Evolutionary conservation across 2,797 vertebrate genomes (phyloP).

Genomic region (Tarsius wallacei): DNA sequence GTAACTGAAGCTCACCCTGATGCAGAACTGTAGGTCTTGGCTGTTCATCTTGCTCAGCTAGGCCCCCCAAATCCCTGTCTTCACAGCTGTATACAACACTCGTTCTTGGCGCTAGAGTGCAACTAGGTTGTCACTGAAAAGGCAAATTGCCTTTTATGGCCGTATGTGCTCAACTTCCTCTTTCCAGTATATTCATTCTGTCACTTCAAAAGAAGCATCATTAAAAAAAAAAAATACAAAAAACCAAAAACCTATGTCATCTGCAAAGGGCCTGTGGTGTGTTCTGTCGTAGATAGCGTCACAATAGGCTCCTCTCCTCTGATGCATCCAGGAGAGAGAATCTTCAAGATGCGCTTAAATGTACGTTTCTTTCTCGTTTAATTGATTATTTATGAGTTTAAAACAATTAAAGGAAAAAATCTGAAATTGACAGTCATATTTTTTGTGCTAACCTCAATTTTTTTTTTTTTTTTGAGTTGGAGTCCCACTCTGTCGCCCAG

Average conservation of each 20-base stretch:
- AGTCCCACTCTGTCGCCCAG: too few relatives aligned
- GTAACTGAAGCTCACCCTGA: neutral
- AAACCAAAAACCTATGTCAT: neutral
- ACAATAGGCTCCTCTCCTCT: neutral
- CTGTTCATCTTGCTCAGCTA: neutral
- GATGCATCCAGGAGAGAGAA: neutral
- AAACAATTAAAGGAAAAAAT: slow-evolving; percentile 80
- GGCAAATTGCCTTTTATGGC: slow-evolving; percentile 20
- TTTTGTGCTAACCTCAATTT: slow-evolving; percentile 86
- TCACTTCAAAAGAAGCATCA: slow-evolving; percentile 53
- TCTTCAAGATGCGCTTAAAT: slow-evolving; percentile 54
- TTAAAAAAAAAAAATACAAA: neutral
- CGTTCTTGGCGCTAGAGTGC: accelerated
- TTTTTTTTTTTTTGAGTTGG: too few relatives aligned
- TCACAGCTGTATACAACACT: accelerated
- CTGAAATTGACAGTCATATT: slow-evolving; percentile 77
- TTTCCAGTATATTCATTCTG: slow-evolving; percentile 26
- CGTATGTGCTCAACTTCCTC: neutral
- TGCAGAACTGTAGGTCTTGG: neutral
- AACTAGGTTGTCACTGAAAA: slow-evolving; percentile 11
- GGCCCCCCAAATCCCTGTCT: neutral
- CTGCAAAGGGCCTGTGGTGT: slow-evolving; percentile 12
- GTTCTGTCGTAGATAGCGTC: neutral
- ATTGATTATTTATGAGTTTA: slow-evolving; percentile 81
- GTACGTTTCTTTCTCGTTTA: slow-evolving; percentile 56